These are phyloP conservation scores for Cavia aperea DNA, from an alignment of 2,113 vertebrate species.

Conservation along the genomic window DNA sequence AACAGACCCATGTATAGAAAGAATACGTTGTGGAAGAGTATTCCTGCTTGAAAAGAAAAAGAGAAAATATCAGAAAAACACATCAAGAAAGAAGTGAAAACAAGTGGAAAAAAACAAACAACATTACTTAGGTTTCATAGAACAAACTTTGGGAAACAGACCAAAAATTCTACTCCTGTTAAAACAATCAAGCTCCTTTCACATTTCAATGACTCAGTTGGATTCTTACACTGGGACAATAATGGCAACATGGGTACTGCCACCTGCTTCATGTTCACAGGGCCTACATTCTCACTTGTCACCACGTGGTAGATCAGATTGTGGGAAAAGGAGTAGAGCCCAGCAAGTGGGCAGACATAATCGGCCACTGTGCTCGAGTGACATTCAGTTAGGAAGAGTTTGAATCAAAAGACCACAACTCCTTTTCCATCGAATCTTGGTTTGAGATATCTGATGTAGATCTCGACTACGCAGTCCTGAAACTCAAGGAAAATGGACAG, in stretches of 20 bases:
- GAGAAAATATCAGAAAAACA: not conserved
- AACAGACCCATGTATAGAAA: accelerated
- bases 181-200: too few relatives aligned
- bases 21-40: not conserved
- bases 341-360: not conserved
- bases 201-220: too few relatives aligned
- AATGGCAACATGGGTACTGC: accelerated
- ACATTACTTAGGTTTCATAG: not conserved
- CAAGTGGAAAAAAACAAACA: accelerated
- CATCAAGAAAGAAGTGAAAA: not conserved
- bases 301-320: not conserved
- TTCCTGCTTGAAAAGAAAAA: conserved; percentile 30
- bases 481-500: conserved; percentile 30
- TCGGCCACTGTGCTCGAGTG: not conserved
- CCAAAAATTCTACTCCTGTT: too few relatives aligned
- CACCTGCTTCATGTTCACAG: conserved; percentile 60
- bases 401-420: accelerated
- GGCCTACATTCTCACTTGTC: conserved; percentile 52
- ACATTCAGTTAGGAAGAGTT: not conserved
- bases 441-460: not conserved
- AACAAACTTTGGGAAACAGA: too few relatives aligned
- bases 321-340: not conserved
- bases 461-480: conserved; percentile 58
- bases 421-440: conserved; percentile 26
- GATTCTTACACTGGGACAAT: too few relatives aligned